Evolutionary conservation across 53 echinoderm and acorn worm species (phyloP).

Genomic region (Echinometra lucunter): DNA sequence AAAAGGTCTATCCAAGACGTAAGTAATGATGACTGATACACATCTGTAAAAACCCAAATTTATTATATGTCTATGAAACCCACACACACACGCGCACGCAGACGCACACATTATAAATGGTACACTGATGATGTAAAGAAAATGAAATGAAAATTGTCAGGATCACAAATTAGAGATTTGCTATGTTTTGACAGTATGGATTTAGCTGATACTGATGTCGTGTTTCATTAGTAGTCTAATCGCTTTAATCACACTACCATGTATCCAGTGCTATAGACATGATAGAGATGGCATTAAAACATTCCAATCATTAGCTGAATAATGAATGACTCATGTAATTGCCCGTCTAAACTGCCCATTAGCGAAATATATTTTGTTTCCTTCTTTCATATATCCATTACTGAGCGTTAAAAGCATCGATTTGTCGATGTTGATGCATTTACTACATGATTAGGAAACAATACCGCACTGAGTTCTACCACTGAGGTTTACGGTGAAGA

Average conservation of each 20-base stretch:
- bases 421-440: neutral
- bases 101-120: too few relatives aligned
- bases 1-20: too few relatives aligned
- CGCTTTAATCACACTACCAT: neutral
- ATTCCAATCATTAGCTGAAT: neutral
- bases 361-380: neutral
- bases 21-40: too few relatives aligned
- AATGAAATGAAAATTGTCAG: neutral
- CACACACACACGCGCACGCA: too few relatives aligned
- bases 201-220: neutral
- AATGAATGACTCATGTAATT: neutral
- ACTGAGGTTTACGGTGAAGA: too few relatives aligned
- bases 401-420: conserved; percentile 5
- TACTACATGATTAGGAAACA: neutral
- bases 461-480: neutral
- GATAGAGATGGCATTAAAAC: too few relatives aligned
- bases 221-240: neutral
- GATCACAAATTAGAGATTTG: neutral
- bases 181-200: neutral
- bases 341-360: neutral
- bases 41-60: too few relatives aligned
- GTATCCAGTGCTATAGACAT: too few relatives aligned
- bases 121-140: too few relatives aligned
- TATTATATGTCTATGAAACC: too few relatives aligned
- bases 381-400: neutral